These are phyloP conservation scores for Arge pagana DNA, from an alignment of 2,888 invertebrate genomes.

Conservation along the genomic window DNA sequence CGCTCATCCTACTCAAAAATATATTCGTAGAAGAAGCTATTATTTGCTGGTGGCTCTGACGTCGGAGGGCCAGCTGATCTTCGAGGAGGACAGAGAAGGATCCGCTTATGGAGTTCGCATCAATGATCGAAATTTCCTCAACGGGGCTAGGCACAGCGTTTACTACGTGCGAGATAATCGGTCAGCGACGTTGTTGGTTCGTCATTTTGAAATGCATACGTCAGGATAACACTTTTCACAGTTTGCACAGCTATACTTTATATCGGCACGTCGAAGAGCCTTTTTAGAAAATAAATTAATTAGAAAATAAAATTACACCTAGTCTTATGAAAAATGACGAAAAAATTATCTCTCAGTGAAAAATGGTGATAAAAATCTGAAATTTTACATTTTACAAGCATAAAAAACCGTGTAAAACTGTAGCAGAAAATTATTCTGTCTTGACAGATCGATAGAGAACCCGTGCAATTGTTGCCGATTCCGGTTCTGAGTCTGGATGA, in stretches of 20 bases:
- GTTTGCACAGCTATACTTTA: no score
- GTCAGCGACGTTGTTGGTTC: conserved; percentile 66
- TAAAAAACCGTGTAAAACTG: no score
- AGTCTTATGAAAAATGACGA: no score
- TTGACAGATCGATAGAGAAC: conserved; percentile 75
- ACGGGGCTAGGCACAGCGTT: conserved; percentile 81
- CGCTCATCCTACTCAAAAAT: not conserved
- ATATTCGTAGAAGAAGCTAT: conserved; percentile 71
- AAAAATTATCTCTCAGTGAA: no score
- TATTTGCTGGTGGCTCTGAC: conserved; percentile 82
- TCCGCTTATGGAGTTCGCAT: conserved; percentile 75
- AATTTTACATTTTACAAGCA: no score
- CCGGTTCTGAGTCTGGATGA: conserved; percentile 72
- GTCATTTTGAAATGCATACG: no score
- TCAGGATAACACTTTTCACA: no score
- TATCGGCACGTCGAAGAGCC: no score
- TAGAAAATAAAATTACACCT: no score
- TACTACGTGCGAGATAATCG: conserved; percentile 70
- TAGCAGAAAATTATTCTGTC: no score
- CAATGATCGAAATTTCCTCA: conserved; percentile 78
- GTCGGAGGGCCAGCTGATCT: conserved; percentile 79
- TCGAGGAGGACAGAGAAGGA: conserved; percentile 84
- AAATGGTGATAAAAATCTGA: no score
- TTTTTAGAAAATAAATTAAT: no score
- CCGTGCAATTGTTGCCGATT: conserved; percentile 71